Conservation (phyloP, 2,113 vertebrate species). For the Scartelaos histophorus region DNA sequence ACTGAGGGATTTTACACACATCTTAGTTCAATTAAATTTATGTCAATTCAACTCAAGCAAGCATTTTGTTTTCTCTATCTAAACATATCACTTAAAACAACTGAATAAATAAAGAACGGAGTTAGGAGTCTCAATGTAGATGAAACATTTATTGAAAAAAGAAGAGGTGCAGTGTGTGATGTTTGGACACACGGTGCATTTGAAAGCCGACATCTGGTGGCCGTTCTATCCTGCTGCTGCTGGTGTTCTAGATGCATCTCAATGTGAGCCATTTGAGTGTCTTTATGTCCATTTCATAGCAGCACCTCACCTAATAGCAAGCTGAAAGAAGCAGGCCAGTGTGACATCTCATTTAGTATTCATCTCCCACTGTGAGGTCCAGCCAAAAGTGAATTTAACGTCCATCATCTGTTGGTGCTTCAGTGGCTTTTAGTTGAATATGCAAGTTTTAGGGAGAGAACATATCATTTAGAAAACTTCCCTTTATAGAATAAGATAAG, state of each 20-base stretch:
- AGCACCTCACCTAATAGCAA: constrained; percentile 34
- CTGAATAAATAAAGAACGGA: too few relatives aligned
- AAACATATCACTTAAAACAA: too few relatives aligned
- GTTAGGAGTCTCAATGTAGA: not conserved
- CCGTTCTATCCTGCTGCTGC: constrained; percentile 37
- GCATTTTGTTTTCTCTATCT: too few relatives aligned
- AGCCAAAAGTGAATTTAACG: not conserved
- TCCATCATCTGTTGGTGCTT: too few relatives aligned
- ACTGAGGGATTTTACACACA: too few relatives aligned
- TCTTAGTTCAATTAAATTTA: too few relatives aligned
- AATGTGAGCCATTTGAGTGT: constrained; percentile 42
- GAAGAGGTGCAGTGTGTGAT: constrained; percentile 22
- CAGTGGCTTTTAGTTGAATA: too few relatives aligned
- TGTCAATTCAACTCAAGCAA: too few relatives aligned
- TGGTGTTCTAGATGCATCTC: constrained; percentile 56
- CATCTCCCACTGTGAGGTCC: constrained; percentile 2
- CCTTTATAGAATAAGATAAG: not conserved
- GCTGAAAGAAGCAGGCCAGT: constrained; percentile 21
- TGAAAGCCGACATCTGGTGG: constrained; percentile 37
- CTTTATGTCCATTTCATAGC: constrained; percentile 33
- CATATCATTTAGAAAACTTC: constrained; percentile 8
- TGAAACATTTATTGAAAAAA: not conserved
- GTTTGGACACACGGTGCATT: not conserved
- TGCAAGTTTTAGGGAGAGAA: too few relatives aligned
- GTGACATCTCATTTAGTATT: constrained; percentile 16